These are phyloP conservation scores for Seira ritae DNA, from an alignment of 2,888 invertebrate genomes.

Conservation along the genomic window DNA sequence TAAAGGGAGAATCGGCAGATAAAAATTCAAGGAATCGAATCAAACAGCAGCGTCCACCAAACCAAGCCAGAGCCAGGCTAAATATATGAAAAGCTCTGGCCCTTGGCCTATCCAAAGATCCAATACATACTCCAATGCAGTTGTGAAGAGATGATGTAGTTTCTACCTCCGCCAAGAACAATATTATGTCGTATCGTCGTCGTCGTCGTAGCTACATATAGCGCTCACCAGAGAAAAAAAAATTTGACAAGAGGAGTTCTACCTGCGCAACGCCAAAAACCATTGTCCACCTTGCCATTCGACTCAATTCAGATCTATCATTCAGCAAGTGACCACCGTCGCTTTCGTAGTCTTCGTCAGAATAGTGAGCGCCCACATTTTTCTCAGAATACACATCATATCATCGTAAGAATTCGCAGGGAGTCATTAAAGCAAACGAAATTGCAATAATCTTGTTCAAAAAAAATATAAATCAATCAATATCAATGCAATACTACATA, in stretches of 20 bases:
- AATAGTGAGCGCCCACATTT: not conserved
- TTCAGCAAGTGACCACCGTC: slow-evolving; percentile 61
- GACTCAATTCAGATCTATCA: slow-evolving; percentile 61
- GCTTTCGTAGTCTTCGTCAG: not conserved
- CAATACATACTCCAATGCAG: not conserved
- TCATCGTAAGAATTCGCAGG: too few species aligned
- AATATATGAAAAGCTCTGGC: slow-evolving; percentile 30
- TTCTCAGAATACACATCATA: too few species aligned
- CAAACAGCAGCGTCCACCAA: not conserved
- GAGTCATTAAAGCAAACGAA: too few species aligned
- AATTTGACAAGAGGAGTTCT: slow-evolving; percentile 15
- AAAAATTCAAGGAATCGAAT: not conserved
- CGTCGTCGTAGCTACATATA: not conserved
- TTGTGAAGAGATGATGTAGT: not conserved
- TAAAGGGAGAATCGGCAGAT: slow-evolving; percentile 4
- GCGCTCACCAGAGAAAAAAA: slow-evolving; percentile 2
- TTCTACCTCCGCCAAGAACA: not conserved
- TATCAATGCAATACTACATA: too few species aligned
- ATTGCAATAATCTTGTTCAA: too few species aligned
- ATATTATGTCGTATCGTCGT: too few species aligned
- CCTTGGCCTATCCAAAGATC: slow-evolving; percentile 43
- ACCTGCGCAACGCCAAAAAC: slow-evolving; percentile 60
- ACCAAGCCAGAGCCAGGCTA: not conserved
- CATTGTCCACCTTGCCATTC: slow-evolving; percentile 63
- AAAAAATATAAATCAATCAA: too few species aligned